These are phyloP conservation scores for Pristis pectinata DNA, from an alignment of 2,797 vertebrate genomes.

Conservation along the genomic window DNA sequence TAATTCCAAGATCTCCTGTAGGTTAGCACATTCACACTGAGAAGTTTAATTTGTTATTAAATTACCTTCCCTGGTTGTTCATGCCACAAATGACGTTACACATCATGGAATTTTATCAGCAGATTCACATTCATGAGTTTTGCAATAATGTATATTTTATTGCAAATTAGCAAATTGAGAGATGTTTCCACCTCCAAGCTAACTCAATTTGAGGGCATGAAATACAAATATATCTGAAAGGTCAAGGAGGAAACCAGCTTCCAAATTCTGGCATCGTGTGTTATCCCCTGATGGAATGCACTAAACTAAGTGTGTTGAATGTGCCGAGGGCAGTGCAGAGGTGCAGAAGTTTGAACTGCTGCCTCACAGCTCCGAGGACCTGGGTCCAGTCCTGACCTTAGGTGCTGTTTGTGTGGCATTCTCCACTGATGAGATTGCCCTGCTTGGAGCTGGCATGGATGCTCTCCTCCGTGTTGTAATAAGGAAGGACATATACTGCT, in stretches of 20 bases:
- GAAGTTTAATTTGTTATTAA: background rate
- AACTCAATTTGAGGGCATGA: background rate
- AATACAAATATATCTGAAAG: background rate
- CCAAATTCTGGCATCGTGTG: background rate
- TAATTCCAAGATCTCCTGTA: background rate
- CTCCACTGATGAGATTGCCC: no score
- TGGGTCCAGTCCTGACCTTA: no score
- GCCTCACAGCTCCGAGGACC: no score
- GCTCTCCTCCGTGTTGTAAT: no score
- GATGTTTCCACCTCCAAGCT: background rate
- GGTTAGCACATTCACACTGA: background rate
- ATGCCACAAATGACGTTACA: background rate
- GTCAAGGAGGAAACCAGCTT: background rate
- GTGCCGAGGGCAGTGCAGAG: no score
- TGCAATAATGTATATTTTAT: background rate
- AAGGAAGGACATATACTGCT: background rate
- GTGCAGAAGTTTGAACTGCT: no score
- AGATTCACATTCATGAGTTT: background rate
- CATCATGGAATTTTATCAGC: background rate
- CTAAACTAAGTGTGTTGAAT: background rate
- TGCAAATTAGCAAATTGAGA: background rate
- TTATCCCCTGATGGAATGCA: background rate
- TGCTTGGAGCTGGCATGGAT: no score
- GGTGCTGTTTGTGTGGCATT: no score
- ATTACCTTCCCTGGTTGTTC: background rate